Conservation (phyloP, 2,888 invertebrate genomes). For the Acanthosepion esculentum region DNA sequence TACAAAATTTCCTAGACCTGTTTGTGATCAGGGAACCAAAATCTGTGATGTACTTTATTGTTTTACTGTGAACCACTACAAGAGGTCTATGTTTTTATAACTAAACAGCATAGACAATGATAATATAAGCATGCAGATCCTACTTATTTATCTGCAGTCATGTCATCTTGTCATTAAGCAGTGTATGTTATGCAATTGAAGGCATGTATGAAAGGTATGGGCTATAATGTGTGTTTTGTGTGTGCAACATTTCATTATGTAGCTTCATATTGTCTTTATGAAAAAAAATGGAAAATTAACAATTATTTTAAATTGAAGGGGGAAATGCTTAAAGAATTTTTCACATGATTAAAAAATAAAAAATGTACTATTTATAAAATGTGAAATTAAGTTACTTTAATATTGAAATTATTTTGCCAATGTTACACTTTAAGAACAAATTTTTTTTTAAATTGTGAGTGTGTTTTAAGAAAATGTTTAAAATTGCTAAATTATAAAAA, state of each 20-base stretch:
- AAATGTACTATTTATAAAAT: background rate
- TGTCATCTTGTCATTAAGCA: slow-evolving; percentile 44
- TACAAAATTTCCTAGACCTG: slow-evolving; percentile 44
- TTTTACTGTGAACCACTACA: slow-evolving; percentile 46
- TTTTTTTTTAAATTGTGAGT: background rate
- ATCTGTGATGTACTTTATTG: slow-evolving; percentile 48
- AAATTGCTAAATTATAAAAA: background rate
- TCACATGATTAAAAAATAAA: background rate
- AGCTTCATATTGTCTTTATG: slow-evolving; percentile 40
- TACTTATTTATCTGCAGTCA: slow-evolving; percentile 35
- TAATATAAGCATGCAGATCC: background rate
- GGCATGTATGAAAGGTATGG: slow-evolving; percentile 43
- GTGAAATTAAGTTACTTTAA: background rate
- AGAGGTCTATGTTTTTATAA: background rate
- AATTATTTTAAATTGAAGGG: slow-evolving; percentile 25
- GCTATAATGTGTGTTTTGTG: slow-evolving; percentile 44
- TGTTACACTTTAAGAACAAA: background rate
- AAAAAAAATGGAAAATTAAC: background rate
- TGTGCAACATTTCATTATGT: slow-evolving; percentile 45
- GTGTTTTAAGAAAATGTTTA: slow-evolving; percentile 1
- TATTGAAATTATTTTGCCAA: slow-evolving; percentile 12
- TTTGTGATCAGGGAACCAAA: slow-evolving; percentile 44
- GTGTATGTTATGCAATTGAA: slow-evolving; percentile 37
- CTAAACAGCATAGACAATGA: slow-evolving; percentile 35
- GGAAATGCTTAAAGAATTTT: slow-evolving; percentile 20